Conservation (phyloP, 2,113 vertebrate species). For the Climacteris rufus region DNA sequence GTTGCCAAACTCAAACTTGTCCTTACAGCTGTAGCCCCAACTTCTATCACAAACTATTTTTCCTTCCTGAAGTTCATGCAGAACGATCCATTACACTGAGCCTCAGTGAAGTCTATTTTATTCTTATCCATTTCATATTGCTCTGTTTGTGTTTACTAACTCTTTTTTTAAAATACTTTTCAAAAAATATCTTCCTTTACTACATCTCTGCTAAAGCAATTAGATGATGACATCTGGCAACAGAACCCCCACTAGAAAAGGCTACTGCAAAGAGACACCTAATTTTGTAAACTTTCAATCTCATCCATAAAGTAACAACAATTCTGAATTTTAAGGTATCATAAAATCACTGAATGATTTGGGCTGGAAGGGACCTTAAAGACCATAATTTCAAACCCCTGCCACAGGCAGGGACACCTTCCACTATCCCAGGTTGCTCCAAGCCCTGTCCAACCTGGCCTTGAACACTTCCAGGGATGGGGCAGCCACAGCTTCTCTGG, state of each 20-base stretch:
- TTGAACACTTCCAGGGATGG: neutral
- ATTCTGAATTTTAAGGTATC: neutral
- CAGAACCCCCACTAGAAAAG: neutral
- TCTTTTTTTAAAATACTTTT: neutral
- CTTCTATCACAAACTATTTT: neutral
- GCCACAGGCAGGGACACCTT: neutral
- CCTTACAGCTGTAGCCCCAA: neutral
- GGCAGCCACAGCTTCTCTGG: neutral
- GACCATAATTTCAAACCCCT: fast-evolving
- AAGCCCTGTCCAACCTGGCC: fast-evolving
- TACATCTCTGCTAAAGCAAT: neutral
- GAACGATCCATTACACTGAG: neutral
- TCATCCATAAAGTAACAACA: neutral
- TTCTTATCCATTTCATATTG: neutral
- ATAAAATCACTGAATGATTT: neutral
- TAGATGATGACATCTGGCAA: neutral
- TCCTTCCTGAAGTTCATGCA: neutral
- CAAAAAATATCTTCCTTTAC: neutral
- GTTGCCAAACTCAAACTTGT: neutral
- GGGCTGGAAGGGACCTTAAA: neutral
- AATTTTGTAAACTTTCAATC: neutral
- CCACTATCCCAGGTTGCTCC: fast-evolving
- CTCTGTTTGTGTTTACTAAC: neutral
- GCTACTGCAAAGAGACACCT: neutral
- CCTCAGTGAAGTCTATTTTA: neutral